Base-by-base conservation (phyloP, 2,888 invertebrate genomes). In the Xanthia icteritia region DNA sequence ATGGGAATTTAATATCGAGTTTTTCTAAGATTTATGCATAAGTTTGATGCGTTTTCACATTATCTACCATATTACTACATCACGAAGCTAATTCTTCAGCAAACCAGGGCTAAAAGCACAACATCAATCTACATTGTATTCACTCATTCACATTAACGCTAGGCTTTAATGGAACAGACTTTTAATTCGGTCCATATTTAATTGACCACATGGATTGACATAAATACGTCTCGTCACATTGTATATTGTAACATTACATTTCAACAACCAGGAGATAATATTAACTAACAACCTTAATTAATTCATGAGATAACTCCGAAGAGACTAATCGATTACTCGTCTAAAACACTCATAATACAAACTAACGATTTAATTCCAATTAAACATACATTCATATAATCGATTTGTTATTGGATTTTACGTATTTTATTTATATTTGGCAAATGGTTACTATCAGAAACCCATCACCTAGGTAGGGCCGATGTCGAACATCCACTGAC, bases 201-300 rank as follows among this genome's bases (percentile, higher is more conserved):
- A 96, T 96, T 96, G 96, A 96, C 96, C 94, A 93, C 92, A 93
- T 92, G 88, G 89, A 95, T 95, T 95, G 94, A 96, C 95, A 94
- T 91, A 89, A 91, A 93, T 83, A 92, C 91, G 87, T 90, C 90
- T 91, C 90, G 89, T 93, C 90, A 90, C 88, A 87, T 89, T 92
- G 88, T 91, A 91, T 89, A 91, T 92, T 77, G 91, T 91, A 91
- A 86, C 90, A 92, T 93, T 91, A 93, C 90, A 92, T 93, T 93
- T 95, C 91, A 96, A 96, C 96, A 96, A 96, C 96, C 96, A 95
- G 92, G 93, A 93, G 93, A 94, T 93, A 90, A 92, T 92, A 94
- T 92, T 92, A 93, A 91, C 94, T 95, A 95, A 94, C 91, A 91
- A 93, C 81, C 93, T 92, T 94, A 95, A 88, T 91, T 94, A 93